Conservation (phyloP, 35 echinoderm and acorn worm species). For the Strongylocentrotus purpuratus region DNA sequence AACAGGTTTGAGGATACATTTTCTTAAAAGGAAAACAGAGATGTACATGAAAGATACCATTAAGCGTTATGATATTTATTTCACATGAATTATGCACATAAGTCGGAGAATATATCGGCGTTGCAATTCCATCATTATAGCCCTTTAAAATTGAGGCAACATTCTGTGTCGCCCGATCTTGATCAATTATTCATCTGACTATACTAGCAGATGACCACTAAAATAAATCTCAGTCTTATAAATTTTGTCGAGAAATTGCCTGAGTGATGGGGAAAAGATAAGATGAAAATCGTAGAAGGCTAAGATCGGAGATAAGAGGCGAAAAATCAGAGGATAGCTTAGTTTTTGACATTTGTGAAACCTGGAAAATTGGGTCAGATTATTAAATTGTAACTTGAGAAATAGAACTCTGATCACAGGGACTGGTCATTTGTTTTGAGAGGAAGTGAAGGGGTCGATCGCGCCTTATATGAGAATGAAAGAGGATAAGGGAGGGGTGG, state of each 20-base stretch:
- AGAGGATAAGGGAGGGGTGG: neutral
- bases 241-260: neutral
- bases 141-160: neutral
- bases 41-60: too few relatives aligned
- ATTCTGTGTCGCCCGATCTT: neutral
- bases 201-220: neutral
- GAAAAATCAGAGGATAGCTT: neutral
- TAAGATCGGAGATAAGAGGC: too few relatives aligned
- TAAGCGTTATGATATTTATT: too few relatives aligned
- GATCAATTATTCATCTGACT: neutral
- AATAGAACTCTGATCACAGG: neutral
- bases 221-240: neutral
- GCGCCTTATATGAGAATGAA: neutral
- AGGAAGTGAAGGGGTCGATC: neutral
- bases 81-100: too few relatives aligned
- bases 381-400: conserved; percentile 31
- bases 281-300: neutral
- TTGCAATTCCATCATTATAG: neutral
- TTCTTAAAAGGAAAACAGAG: too few relatives aligned
- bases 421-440: neutral
- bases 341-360: neutral
- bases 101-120: too few relatives aligned
- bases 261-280: neutral
- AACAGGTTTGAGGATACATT: too few relatives aligned
- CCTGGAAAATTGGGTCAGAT: conserved; percentile 35